Base-by-base conservation (phyloP, 37 sponge, comb jelly and placozoan species). In the Axinella damicornis region DNA sequence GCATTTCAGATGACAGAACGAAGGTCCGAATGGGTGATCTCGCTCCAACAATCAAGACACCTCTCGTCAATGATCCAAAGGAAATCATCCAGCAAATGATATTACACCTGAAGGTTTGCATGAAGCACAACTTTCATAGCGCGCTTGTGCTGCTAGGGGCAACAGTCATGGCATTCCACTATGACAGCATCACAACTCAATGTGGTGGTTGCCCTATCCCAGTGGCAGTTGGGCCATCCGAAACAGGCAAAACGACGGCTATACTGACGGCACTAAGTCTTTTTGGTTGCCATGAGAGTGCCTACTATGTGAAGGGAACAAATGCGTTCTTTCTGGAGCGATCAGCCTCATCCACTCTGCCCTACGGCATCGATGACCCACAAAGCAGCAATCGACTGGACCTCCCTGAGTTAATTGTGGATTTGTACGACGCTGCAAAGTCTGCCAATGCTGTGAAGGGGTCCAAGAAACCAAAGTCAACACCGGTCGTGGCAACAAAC, bases 211-310 rank as follows among this genome's bases (percentile, higher is more conserved):
- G 76, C 31, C 13, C 19, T 25, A 75, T 75, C 76, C 76, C 76
- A 24, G 59, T 75, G 21, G 59, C 59, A 14, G 25, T 75, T 53
- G 76, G 76, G 54, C 31, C 19, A 52, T 58, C 76, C 12, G 76
- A 56, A 75, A 75, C 76, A 14, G 76, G 76, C 13, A 75, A 75
- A 55, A 30, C 58, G 12, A 75, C 76, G 52, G 76, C 76, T 28
- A 53, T 54, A 55, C 19, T 18, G 25, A 15, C 34, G 17, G 76
- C 38, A 27, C 58, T 75, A 25, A 17, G 38, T 24, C 57, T 75
- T 9, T 28, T 18, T 30, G 76, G 58, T 17, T 57, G 18, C 13
- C 38, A 53, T 19, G 76, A 75, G 18, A 17, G 30, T 55, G 34
- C 58, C 27, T 55, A 35, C 38, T 75, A 56, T 53, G 57, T 56